A percentile compares a stretch with the other conserved stretches of the same genome.
These are phyloP conservation scores for Alaudala cheleensis DNA, from an alignment of 2,113 vertebrate genomes.

Conservation along the genomic window DNA sequence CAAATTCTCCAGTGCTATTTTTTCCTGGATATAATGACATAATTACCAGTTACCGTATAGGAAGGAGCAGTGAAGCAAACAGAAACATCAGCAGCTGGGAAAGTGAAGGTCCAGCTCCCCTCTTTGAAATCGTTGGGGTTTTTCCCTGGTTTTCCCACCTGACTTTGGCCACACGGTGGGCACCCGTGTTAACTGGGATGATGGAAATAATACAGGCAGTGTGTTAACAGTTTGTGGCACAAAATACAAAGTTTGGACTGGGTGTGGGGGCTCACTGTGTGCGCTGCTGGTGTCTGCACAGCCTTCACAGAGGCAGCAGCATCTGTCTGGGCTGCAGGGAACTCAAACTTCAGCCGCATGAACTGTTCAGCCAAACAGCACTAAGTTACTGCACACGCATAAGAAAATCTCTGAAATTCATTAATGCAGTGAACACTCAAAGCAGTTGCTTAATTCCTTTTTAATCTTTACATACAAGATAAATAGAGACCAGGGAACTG, in stretches of 20 bases:
- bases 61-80: background rate
- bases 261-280: rapidly evolving
- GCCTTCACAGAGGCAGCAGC: background rate
- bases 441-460: background rate
- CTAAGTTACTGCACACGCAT: background rate
- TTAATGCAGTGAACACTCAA: background rate
- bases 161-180: background rate
- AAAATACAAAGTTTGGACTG: background rate
- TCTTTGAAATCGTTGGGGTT: background rate
- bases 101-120: background rate
- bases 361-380: background rate
- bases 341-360: background rate
- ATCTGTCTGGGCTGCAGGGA: background rate
- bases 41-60: background rate
- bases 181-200: background rate
- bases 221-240: background rate
- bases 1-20: background rate
- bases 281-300: background rate
- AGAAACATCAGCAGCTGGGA: background rate
- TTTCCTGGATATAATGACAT: slow-evolving; percentile 39
- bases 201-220: background rate
- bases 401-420: background rate
- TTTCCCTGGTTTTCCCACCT: background rate
- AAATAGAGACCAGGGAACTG: background rate
- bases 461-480: background rate